These are phyloP conservation scores for Haliaeetus leucogaster DNA, from an alignment of 2,113 vertebrate genomes.

Conservation along the genomic window DNA sequence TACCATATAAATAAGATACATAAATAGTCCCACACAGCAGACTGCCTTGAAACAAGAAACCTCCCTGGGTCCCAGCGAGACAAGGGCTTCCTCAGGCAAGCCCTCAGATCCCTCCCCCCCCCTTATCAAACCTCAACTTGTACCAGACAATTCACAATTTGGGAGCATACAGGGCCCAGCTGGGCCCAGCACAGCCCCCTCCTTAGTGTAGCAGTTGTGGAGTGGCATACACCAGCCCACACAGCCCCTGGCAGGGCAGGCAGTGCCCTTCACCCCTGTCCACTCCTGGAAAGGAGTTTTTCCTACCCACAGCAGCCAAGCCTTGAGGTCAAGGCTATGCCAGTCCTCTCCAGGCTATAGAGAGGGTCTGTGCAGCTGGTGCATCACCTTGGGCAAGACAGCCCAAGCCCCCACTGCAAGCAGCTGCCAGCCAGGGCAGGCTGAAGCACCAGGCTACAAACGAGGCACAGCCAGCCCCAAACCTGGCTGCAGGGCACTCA, in stretches of 20 bases:
- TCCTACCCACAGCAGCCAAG: neutral
- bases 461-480: neutral
- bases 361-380: neutral
- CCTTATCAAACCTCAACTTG: conserved; percentile 42
- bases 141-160: conserved; percentile 45
- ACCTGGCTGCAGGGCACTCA: neutral
- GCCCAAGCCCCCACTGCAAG: neutral
- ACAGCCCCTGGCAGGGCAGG: neutral
- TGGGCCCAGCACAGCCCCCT: neutral
- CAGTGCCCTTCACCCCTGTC: neutral
- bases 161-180: neutral
- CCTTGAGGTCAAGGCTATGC: neutral
- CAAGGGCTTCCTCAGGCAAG: neutral
- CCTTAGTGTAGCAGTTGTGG: conserved; percentile 33
- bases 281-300: neutral
- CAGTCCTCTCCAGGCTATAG: neutral
- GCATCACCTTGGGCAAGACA: neutral
- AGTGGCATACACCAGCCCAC: neutral
- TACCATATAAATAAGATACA: conserved; percentile 66
- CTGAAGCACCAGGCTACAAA: neutral
- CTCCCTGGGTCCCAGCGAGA: neutral
- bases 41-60: conserved; percentile 48
- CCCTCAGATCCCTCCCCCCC: neutral
- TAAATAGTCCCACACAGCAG: conserved; percentile 49
- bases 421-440: neutral